Base-by-base conservation (phyloP, 2,888 invertebrate genomes). In the Cremastinae sp. region DNA sequence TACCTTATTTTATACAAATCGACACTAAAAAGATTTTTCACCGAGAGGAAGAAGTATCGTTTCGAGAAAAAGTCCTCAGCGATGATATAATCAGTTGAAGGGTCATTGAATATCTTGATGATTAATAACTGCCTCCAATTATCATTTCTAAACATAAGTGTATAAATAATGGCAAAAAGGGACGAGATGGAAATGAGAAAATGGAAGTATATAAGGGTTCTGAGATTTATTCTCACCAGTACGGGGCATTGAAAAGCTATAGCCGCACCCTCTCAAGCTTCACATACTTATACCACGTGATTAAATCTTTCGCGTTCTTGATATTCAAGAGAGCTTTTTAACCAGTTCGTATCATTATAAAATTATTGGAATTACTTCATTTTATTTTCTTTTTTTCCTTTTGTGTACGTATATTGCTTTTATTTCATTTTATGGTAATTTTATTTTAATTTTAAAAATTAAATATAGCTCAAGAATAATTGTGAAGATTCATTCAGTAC, bases 81-180 rank as follows among this genome's bases (percentile, higher is more conserved):
- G 49, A 39, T 45, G 39, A 59, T 22, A 45, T 22, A 20, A 20
- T 41, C 2, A 41, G 58, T 39, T 70, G 72, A 68, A 66, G 66
- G 81, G 81, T 83, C 83, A 82, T 82, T 84, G 85, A 85, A 83
- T 83, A 74, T 82, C 83, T 83, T 82, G 82, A 82, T 81, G 78
- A 84, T 84, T 83, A 84, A 84, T 85, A 86, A 86, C 86, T 82
- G 83, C 81, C 82, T 80, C 83, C 85, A 87, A 87, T 88, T 88
- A 87, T 84, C 79, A 80, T 83, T 83, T 81, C 80, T 80, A 81
- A 81, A 79, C 80, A 80, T 81, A 83, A 81, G 83, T 58, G 73
- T 65, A 47, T 72, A 51, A 59, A 64, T 58, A 45, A 28, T 56
- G 16, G 4, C 12, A 53, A 18, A 71, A 82, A 81, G 56, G 22